Percentiles rank a stretch among this genome's conserved stretches.
Evolutionary conservation across 2,888 invertebrate species (phyloP).

Genomic region (Rhingia campestris): DNA sequence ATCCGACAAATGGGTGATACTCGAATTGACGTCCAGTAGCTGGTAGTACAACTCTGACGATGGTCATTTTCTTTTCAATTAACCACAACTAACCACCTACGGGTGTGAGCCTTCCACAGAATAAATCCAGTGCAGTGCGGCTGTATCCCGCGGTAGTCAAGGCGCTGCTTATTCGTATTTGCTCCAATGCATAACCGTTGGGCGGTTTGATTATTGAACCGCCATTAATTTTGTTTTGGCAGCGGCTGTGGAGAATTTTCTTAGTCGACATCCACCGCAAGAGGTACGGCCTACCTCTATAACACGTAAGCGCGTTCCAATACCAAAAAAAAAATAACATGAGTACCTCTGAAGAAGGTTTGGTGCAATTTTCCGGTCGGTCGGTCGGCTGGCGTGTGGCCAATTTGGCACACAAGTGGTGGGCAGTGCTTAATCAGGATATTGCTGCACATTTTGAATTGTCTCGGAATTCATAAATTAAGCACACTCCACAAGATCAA

Average conservation of each 20-base stretch:
- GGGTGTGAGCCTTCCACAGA: constrained; percentile 51
- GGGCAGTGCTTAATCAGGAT: constrained; percentile 44
- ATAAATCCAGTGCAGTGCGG: constrained; percentile 25
- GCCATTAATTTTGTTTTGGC: constrained; percentile 58
- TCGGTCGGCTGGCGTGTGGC: constrained; percentile 47
- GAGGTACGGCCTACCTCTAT: background rate
- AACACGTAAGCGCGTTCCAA: constrained; percentile 22
- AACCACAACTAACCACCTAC: constrained; percentile 62
- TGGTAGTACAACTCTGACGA: constrained; percentile 22
- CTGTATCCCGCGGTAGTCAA: background rate
- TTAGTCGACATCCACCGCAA: constrained; percentile 23
- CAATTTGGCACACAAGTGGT: constrained; percentile 54
- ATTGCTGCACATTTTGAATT: constrained; percentile 8
- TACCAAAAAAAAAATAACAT: constrained; percentile 35
- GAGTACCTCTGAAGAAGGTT: constrained; percentile 54
- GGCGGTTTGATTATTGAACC: constrained; percentile 64
- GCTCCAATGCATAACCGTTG: constrained; percentile 48
- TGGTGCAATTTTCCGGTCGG: constrained; percentile 56
- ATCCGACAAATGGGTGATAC: constrained; percentile 56
- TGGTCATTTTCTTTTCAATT: constrained; percentile 68
- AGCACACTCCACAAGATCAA: constrained; percentile 51
- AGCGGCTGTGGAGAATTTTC: constrained; percentile 23
- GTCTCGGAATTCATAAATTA: constrained; percentile 27
- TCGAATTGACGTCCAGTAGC: constrained; percentile 51
- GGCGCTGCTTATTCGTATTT: constrained; percentile 38